Percentiles rank a stretch among this genome's conserved stretches.
Conservation (phyloP, 2,888 invertebrate genomes). For the Pammene aurita region DNA sequence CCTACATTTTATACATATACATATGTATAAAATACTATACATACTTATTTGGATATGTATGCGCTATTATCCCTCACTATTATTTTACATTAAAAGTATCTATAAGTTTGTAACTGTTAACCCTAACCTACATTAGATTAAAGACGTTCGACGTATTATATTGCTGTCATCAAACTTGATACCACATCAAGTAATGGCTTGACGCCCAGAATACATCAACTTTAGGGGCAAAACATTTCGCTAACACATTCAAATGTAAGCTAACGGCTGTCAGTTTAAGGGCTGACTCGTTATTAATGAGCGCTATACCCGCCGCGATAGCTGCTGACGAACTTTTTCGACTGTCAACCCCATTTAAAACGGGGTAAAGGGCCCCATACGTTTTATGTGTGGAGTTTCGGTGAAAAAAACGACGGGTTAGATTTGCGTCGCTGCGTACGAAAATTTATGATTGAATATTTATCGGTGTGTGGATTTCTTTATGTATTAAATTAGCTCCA, state of each 20-base stretch:
- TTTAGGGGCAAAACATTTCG: conserved; percentile 26
- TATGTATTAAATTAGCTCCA: not conserved
- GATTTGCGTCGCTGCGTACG: not conserved
- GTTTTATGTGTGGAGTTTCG: conserved; percentile 2
- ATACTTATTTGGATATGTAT: too few relatives aligned
- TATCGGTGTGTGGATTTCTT: not conserved
- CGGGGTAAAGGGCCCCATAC: conserved; percentile 9
- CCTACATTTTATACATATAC: too few relatives aligned
- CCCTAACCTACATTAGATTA: not conserved
- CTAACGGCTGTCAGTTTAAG: conserved; percentile 40
- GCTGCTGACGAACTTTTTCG: conserved; percentile 26
- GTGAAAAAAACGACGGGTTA: conserved; percentile 4
- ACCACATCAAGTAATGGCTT: conserved; percentile 10
- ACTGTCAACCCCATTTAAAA: conserved; percentile 38
- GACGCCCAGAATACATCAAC: conserved; percentile 7
- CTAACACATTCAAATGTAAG: conserved; percentile 37
- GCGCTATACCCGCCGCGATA: conserved; percentile 35
- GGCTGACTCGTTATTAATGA: conserved; percentile 40
- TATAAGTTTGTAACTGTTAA: too few relatives aligned
- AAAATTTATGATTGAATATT: conserved; percentile 13
- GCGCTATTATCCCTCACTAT: too few relatives aligned
- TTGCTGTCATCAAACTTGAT: conserved; percentile 6
- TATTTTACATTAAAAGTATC: too few relatives aligned
- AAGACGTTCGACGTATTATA: not conserved
- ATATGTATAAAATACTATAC: too few relatives aligned